phyloP scores from a whole-genome alignment of 1,140 invertebrate genomes.

The Thaumetopoea pityocampa region DNA sequence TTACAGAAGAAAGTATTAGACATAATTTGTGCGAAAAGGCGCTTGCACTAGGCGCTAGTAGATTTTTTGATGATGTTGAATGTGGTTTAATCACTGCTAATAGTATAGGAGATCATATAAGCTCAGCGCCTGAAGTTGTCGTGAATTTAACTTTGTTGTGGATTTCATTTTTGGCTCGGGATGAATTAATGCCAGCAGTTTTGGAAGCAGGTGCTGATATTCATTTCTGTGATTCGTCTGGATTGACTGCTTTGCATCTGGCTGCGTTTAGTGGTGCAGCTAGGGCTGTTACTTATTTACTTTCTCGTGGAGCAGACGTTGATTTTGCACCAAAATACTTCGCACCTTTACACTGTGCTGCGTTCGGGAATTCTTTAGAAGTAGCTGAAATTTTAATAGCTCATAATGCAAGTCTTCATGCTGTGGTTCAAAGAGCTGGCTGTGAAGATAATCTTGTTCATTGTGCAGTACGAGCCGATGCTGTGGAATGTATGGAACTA shows the following conservation, averaged over 20 bases:
- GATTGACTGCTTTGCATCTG: conserved; percentile 76
- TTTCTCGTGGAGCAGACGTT: conserved; percentile 75
- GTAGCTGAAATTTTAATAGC: conserved; percentile 73
- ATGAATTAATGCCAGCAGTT: conserved; percentile 70
- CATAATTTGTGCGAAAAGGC: conserved; percentile 78
- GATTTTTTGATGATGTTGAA: conserved; percentile 80
- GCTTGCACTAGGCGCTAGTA: conserved; percentile 75
- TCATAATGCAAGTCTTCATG: conserved; percentile 67
- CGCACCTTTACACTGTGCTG: conserved; percentile 78
- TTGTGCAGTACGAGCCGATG: conserved; percentile 76
- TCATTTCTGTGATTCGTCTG: conserved; percentile 72
- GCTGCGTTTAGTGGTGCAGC: conserved; percentile 78
- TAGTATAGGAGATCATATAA: conserved; percentile 65
- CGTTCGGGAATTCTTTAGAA: conserved; percentile 74
- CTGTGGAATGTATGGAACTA: conserved; percentile 76
- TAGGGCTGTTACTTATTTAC: conserved; percentile 73
- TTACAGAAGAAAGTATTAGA: conserved; percentile 79
- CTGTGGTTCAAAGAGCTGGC: conserved; percentile 61
- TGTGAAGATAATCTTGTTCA: conserved; percentile 77
- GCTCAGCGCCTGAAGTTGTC: conserved; percentile 62
- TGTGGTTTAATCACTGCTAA: conserved; percentile 71
- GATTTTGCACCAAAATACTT: conserved; percentile 74
- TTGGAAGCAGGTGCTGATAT: conserved; percentile 73
- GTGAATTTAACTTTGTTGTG: conserved; percentile 63
- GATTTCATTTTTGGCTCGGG: conserved; percentile 69